Base-by-base conservation (phyloP, 2,888 invertebrate genomes). In the Empis livida region DNA sequence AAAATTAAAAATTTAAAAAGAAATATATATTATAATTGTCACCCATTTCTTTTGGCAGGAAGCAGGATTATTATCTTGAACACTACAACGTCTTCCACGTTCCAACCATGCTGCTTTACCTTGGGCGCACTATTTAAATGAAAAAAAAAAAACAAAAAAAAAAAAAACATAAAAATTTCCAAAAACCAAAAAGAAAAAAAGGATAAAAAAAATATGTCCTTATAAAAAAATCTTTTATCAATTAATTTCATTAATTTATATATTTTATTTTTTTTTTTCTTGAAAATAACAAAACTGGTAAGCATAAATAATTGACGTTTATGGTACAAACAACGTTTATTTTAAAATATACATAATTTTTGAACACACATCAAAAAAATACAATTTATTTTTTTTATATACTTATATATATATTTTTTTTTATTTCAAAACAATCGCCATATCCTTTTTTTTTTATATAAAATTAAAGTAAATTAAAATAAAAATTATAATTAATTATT, bases 71-170 rank as follows among this genome's bases (percentile, higher is more conserved):
- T 65, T 67, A 61, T 81, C 82, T 65, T 81, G 80, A 72, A 81
- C 81, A 62, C 80, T 77, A 71, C 73, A 76, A 65, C 75, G 73
- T 60, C 75, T 71, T 59, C 75, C 75, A 52, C 75, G 66, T 61
- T 83, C 84, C 71, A 85, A 80, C 86, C 87, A 86, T 68, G 87
- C 87, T 67, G 85, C 84, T 65, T 85, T 82, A 60, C 86, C 83
- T 68, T 82, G 82, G 61, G 82, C 84, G 75, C 84, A 86, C 86
- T 86, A 73, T 51, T 71, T 62, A 53, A 45, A 49, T 45, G 13
- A 48, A 44, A 48, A 49, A 13, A 47, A 16, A 49, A 13, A 48
- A 32, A 44, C 27, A 42, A 38, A n/a, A n/a, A n/a, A n/a, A n/a
- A n/a, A n/a, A 32, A 35, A 35, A 16, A 45, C 35, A 41, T 10